Base-by-base conservation (phyloP, 2,113 vertebrate genomes). In the Myrmecophaga tridactyla region DNA sequence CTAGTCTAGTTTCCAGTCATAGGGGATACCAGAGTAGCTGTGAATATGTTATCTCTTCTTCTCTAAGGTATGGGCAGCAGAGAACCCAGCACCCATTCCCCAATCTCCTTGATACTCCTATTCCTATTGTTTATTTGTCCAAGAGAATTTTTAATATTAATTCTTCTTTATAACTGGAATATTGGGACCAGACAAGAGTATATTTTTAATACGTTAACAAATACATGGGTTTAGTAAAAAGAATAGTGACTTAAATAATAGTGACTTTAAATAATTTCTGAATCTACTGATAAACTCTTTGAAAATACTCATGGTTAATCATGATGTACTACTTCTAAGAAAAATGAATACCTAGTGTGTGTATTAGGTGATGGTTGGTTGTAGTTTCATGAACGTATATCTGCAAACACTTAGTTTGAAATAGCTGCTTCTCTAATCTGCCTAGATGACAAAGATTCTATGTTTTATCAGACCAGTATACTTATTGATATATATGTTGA, bases 301-400 rank as follows among this genome's bases (percentile, higher is more conserved):
- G 25, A 65, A 92, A 65, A 13, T 15, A 51, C 29, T 89, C 31
- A 36, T 86, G 17, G 46, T 92, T 72, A 70, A 65, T 82, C 60
- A 34, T 92, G 21, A 83, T 63, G 17, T 89, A 69, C 48, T 76
- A 63, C 31, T 88, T 95, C 88, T 60, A 60, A n/a, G 46, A 91
- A 80, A 86, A 23, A 21, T 53, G 31, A 65, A 53, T 67, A 36
- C n/a, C 1, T 69, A 39, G 9, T 48, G 11, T 90, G 72, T 72
- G 10, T 80, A 39, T 58, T 89, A 6, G 3, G 7, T 80, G 62
- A 60, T 58, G 31, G 7, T 73, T 92, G 43, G 27, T 56, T 20
- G 21, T 90, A 23, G 8, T 46, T 81, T 90, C 72, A 46, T 93
- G 46, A 80, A 89, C 73, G 46, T 21, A 46, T 21, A 6, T n/a